These are phyloP conservation scores for Aldabrachelys gigantea DNA, from an alignment of 2,113 vertebrate genomes.

Conservation along the genomic window DNA sequence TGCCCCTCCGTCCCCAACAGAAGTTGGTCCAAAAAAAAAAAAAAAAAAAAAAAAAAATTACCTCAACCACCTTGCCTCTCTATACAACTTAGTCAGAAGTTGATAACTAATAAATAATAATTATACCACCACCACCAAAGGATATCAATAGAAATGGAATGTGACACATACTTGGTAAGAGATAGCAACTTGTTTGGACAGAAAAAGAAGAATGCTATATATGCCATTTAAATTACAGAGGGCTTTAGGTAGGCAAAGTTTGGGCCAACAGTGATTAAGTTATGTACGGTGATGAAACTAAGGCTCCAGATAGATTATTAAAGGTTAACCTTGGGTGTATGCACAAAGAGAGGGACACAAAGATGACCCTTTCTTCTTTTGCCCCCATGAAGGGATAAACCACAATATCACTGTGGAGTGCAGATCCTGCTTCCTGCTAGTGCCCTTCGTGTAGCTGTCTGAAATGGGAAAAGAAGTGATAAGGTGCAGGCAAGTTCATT, in stretches of 20 bases:
- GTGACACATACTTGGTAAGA: neutral
- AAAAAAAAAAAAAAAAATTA: neutral
- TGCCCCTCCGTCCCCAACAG: neutral
- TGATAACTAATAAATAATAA: neutral
- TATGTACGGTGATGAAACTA: neutral
- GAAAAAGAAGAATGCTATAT: neutral
- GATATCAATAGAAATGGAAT: neutral
- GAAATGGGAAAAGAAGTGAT: neutral
- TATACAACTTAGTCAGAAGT: neutral
- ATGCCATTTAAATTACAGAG: neutral
- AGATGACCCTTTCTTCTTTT: neutral
- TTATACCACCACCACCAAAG: neutral
- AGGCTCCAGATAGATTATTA: neutral
- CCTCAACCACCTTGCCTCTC: neutral
- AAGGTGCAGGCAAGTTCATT: neutral
- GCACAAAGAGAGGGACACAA: neutral
- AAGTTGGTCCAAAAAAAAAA: neutral
- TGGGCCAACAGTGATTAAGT: neutral
- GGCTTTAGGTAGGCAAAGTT: neutral
- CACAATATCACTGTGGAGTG: neutral
- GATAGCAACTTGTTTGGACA: neutral
- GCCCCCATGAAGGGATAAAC: neutral
- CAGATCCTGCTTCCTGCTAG: neutral
- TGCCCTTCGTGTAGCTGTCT: neutral
- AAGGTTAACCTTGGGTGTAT: neutral